Conservation (phyloP, 23 tunicate genomes). For the Ciona savignyi region DNA sequence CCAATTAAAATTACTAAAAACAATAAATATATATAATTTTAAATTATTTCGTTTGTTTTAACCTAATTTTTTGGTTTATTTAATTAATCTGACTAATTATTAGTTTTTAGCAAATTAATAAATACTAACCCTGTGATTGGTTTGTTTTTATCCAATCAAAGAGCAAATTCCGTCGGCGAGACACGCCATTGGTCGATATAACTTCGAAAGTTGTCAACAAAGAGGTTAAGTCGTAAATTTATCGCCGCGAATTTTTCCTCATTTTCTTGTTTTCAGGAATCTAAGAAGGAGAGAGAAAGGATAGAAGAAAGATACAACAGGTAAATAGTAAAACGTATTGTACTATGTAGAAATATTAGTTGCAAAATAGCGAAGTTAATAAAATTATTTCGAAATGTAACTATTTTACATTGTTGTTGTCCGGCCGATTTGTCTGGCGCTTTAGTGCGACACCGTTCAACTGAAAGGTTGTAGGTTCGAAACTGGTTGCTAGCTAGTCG, state of each 20-base stretch:
- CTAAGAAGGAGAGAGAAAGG: constrained; percentile 74
- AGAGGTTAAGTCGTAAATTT: background rate
- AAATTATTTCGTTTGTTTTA: background rate
- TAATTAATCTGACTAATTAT: background rate
- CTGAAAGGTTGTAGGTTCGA: too few relatives aligned
- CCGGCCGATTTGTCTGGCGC: too few relatives aligned
- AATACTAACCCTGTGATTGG: background rate
- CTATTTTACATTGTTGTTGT: too few relatives aligned
- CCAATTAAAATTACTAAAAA: too few relatives aligned
- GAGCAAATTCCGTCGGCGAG: constrained; percentile 57
- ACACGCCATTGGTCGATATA: constrained; percentile 20
- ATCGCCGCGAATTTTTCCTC: background rate
- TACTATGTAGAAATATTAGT: too few relatives aligned
- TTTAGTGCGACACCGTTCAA: too few relatives aligned
- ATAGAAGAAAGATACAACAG: constrained; percentile 68
- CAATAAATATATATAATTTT: too few relatives aligned
- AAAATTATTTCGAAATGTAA: too few relatives aligned
- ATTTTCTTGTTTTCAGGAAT: constrained; percentile 50
- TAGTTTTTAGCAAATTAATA: too few relatives aligned
- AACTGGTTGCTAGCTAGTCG: too few relatives aligned
- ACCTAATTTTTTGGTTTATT: background rate
- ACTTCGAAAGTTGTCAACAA: constrained; percentile 10
- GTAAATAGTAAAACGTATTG: too few relatives aligned
- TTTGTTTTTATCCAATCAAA: constrained; percentile 6
- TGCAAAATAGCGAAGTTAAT: too few relatives aligned